Base-by-base conservation (phyloP, 2,888 invertebrate species). In the Drosophila cognata region DNA sequence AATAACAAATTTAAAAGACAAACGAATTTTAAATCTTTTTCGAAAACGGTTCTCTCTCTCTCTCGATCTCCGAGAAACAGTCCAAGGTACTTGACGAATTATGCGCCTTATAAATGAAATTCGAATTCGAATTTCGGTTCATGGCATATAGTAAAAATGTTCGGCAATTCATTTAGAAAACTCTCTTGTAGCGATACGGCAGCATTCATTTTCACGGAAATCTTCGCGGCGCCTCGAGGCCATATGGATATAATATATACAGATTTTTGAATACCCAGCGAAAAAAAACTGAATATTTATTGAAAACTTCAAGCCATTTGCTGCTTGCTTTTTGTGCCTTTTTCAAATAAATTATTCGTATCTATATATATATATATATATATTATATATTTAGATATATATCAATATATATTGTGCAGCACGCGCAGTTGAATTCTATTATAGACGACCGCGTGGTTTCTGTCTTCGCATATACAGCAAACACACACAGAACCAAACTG, bases 161-260 rank as follows among this genome's bases (percentile, higher is more conserved):
- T 71, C 55, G 53, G 52, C 56, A 29, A 50, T 68, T 92, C 92
- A 92, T 87, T 92, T 90, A 85, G 91, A 88, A 88, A 88, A 89
- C 81, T 91, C 88, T 90, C 91, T 89, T 86, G 81, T 88, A 91
- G 86, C 82, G 66, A 82, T 81, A 80, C 90, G 91, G 92, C 83
- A 91, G 88, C 92, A 91, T 82, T 79, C 18, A 81, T 76, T 88
- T 89, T 81, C 85, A 88, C 92, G 91, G 92, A 90, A 90, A 91
- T 89, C 86, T 92, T 91, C 84, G 88, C 81, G 80, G 71, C 74
- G 77, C 74, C 72, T 70, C 84, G 80, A 80, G 81, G 81, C 82
- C 81, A 77, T 59, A 71, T 74, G 80, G 87, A 84, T 74, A 82
- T 66, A 79, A 50, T 72, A 41, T 48, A 71, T 56, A 67, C 29